Evolutionary conservation across 2,113 vertebrate species (phyloP), one percentile per base, ranked within the genome.

Genomic region (Podilymbus podiceps): DNA sequence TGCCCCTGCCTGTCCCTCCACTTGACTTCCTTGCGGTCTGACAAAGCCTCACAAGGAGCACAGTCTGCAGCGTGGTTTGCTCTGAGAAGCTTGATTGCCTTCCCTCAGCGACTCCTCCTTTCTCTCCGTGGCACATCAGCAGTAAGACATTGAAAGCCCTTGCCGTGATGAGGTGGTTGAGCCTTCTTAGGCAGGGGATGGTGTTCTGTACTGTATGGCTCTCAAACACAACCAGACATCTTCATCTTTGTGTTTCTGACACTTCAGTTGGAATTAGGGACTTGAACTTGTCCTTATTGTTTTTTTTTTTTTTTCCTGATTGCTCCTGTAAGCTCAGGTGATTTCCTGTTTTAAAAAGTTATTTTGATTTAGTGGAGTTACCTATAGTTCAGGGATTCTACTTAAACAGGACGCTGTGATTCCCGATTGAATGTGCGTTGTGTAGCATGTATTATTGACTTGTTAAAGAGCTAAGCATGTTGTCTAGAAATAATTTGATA

Each of bases 371-470:
- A 69, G 17, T 63, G 66, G 8, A 6, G 38, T 28, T 82, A 67
- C 35, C 50, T 33, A 56, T 22, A 77, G 77, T 74, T 93, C 81
- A 13, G 64, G 85, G 67, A n/a, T 20, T 50, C 33, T 12, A 1
- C 55, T 82, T 18, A 14, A 12, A 49, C 0, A 6, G 24, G 14
- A 7, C 31, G 3, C 33, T 7, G 56, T 31, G 24, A 19, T 58
- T 85, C 74, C 79, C 23, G 76, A 53, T 89, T 53, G 50, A 44
- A 55, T 20, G 3, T 25, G 2, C 0, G 1, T 11, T 5, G 50
- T 11, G 20, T 35, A 7, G 46, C 15, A 4, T 3, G 1, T 19
- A 18, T 3, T 27, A 5, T 0, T 19, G 89, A 2, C 69, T 69
- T 18, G 28, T 22, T 23, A 12, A 12, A 53, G 49, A 42, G 42